Evolutionary conservation across 2,797 vertebrate species (phyloP), one percentile per base, ranked within the genome.

Genomic region (Sebastes oblongus): DNA sequence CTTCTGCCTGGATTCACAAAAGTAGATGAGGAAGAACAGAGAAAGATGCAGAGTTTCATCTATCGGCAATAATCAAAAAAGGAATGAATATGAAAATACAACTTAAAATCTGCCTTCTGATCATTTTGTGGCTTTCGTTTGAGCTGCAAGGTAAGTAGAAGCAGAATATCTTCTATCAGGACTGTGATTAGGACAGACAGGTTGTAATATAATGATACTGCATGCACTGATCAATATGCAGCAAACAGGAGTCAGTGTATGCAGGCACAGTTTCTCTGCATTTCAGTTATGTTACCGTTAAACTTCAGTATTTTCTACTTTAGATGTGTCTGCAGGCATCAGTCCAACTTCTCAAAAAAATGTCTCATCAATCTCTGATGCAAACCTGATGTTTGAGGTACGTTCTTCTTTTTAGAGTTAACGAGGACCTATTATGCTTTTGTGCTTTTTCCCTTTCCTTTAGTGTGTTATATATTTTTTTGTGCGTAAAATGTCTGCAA

Each of bases 301-400:
- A 67, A 67, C 13, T 9, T 34, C 0, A 22, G 6, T 61, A 39
- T 81, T 83, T 86, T 88, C 20, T 66, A 16, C 50, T 72, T 73
- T 66, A 94, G 93, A 92, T 88, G 89, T 86, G 58, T 72, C 89
- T 73, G 86, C 90, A 81, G 90, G 84, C 75, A 56, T 12, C 20
- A 64, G 25, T 36, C 61, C 83, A 74, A 36, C 66, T 36, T 70
- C 78, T 34, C 73, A 80, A 27, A 74, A 32, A 46, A 82, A 73
- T 25, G 68, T 50, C 71, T 74, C 72, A n/a, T 79, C 90, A 24
- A 50, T 85, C 27, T 77, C 84, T 73, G 87, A 96, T 84, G 90
- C 91, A 79, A 90, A 93, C 83, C 86, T 95, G 85, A 91, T 96
- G 90, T 96, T 92, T 90, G 96, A 96, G 95, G 95, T 96, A 94